These are phyloP conservation scores for Myotis findleyi DNA, from an alignment of 2,797 vertebrate genomes.

Conservation along the genomic window DNA sequence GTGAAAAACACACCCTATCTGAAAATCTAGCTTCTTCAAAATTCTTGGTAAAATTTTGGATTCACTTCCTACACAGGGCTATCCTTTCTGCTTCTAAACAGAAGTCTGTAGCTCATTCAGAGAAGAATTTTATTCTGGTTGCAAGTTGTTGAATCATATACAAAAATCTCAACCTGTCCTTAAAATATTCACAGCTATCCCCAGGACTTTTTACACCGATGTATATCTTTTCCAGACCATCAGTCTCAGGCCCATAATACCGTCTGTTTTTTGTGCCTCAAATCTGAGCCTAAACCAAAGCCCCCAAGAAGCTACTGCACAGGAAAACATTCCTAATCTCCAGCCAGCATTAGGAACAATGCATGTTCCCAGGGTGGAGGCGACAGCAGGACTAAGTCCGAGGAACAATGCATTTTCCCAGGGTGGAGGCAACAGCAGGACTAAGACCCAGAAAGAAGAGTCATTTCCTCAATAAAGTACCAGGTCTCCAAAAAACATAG, in stretches of 20 bases:
- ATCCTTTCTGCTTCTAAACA: neutral
- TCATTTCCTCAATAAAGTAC: neutral
- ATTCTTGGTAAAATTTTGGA: slow-evolving; percentile 34
- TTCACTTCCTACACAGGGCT: neutral
- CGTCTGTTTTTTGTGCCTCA: neutral
- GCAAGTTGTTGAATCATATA: neutral
- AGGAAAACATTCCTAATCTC: neutral
- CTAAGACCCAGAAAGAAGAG: neutral
- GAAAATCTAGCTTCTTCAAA: neutral
- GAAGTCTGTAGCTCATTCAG: neutral
- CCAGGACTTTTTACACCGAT: neutral
- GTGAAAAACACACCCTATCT: slow-evolving; percentile 10
- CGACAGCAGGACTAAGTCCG: neutral
- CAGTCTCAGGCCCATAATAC: neutral
- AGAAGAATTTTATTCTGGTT: neutral
- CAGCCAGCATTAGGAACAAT: neutral
- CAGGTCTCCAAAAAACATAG: neutral
- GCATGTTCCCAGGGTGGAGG: neutral
- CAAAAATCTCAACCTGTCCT: neutral
- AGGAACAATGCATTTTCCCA: neutral
- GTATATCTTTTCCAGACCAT: neutral
- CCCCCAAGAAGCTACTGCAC: neutral
- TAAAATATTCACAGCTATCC: neutral
- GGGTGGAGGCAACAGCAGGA: neutral
- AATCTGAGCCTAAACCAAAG: neutral